Conservation (phyloP, 2,888 invertebrate species). For the Sphinx pinastri region DNA sequence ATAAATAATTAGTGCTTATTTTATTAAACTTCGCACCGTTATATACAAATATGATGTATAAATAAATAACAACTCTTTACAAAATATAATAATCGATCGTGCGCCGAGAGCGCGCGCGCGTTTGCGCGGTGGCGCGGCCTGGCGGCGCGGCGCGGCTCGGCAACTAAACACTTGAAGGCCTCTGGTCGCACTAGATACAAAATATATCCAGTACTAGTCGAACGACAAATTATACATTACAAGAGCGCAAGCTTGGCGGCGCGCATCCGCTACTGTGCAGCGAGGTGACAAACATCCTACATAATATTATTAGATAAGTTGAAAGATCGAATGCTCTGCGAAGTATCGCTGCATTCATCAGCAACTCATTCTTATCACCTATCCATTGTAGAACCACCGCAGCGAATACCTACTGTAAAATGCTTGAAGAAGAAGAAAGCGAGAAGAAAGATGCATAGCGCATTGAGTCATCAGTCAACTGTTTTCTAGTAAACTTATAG, state of each 20-base stretch:
- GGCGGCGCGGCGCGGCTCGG: slow-evolving; percentile 34
- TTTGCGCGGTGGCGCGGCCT: slow-evolving; percentile 32
- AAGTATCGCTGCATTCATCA: too few relatives aligned
- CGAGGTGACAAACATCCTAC: too few relatives aligned
- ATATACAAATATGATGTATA: slow-evolving; percentile 83
- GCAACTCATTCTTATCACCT: too few relatives aligned
- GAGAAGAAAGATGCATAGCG: too few relatives aligned
- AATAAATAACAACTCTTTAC: slow-evolving; percentile 82
- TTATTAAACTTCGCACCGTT: slow-evolving; percentile 80
- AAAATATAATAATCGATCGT: slow-evolving; percentile 77
- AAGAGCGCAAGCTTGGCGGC: slow-evolving; percentile 8
- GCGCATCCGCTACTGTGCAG: not conserved
- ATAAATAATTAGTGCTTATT: slow-evolving; percentile 68
- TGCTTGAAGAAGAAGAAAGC: too few relatives aligned
- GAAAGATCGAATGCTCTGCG: too few relatives aligned
- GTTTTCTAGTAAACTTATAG: too few relatives aligned
- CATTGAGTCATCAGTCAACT: too few relatives aligned
- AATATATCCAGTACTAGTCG: slow-evolving; percentile 8
- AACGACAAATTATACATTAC: slow-evolving; percentile 30
- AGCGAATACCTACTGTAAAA: too few relatives aligned
- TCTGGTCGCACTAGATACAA: slow-evolving; percentile 49
- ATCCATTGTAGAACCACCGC: too few relatives aligned
- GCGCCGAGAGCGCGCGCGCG: slow-evolving; percentile 41
- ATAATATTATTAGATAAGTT: too few relatives aligned
- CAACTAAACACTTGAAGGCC: slow-evolving; percentile 69